Conservation (phyloP, 1,140 invertebrate species). For the Bombus balteatus region DNA sequence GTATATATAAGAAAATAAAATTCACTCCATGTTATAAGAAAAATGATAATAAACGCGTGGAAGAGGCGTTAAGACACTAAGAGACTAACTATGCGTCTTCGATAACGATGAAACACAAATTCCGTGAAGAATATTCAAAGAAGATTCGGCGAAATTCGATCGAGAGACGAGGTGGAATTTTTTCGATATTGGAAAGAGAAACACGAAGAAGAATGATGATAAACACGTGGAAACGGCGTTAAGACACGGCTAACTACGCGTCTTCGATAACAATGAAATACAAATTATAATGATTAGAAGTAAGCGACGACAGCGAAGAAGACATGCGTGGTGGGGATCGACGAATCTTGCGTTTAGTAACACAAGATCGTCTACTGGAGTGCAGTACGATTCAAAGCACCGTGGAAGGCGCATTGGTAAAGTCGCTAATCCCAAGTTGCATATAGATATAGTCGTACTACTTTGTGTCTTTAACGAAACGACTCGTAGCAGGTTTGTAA, state of each 20-base stretch:
- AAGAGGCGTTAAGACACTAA: too few species aligned
- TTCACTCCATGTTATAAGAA: neutral
- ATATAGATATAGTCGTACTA: too few species aligned
- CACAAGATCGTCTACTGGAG: conserved; percentile 27
- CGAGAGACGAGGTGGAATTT: neutral
- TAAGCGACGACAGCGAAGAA: conserved; percentile 12
- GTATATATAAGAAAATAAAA: neutral
- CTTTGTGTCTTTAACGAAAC: neutral
- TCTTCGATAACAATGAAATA: conserved; percentile 27
- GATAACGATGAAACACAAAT: too few species aligned
- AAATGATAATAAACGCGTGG: too few species aligned
- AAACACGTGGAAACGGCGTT: neutral
- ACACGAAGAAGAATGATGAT: neutral
- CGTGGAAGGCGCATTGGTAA: neutral
- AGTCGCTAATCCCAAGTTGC: neutral
- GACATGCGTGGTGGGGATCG: conserved; percentile 19
- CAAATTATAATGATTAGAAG: conserved; percentile 52
- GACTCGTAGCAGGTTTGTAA: conserved; percentile 8
- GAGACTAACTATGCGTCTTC: too few species aligned
- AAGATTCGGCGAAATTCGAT: neutral
- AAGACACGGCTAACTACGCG: neutral
- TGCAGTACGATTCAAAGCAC: conserved; percentile 43
- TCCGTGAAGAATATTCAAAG: neutral
- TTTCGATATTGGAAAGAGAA: neutral
- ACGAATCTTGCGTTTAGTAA: conserved; percentile 39